These are phyloP conservation scores for Litoditis marina DNA, from an alignment of 2,888 invertebrate species.

Conservation along the genomic window DNA sequence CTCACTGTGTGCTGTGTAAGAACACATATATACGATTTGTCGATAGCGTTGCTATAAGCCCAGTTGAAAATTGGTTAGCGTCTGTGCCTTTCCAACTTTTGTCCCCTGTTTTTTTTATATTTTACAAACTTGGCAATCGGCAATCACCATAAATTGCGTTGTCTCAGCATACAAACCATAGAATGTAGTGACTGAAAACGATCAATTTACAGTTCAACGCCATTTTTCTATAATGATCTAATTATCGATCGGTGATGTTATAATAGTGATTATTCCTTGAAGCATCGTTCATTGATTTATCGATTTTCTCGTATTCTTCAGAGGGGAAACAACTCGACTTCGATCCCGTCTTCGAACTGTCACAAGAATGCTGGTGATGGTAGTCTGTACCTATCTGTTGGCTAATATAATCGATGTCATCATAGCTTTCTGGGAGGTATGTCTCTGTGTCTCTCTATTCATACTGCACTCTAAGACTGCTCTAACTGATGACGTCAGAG, in stretches of 20 bases:
- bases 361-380: conserved; percentile 49
- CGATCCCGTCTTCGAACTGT: conserved; percentile 42
- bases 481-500: background rate
- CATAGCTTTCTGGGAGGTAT: conserved; percentile 42
- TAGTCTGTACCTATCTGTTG: conserved; percentile 40
- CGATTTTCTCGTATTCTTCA: conserved; percentile 4
- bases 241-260: background rate
- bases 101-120: no score
- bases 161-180: background rate
- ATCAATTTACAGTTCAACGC: background rate
- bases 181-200: background rate
- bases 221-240: background rate
- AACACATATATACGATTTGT: no score
- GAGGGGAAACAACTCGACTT: conserved; percentile 42
- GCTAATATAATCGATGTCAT: conserved; percentile 45
- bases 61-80: no score
- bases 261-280: no score
- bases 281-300: background rate
- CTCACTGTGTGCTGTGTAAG: no score
- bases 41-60: no score
- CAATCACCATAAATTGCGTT: background rate
- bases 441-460: no score
- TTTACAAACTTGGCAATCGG: no score
- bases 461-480: background rate
- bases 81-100: no score